Evolutionary conservation across 2,888 invertebrate species (phyloP).

Genomic region (Dysmachus trigonus): DNA sequence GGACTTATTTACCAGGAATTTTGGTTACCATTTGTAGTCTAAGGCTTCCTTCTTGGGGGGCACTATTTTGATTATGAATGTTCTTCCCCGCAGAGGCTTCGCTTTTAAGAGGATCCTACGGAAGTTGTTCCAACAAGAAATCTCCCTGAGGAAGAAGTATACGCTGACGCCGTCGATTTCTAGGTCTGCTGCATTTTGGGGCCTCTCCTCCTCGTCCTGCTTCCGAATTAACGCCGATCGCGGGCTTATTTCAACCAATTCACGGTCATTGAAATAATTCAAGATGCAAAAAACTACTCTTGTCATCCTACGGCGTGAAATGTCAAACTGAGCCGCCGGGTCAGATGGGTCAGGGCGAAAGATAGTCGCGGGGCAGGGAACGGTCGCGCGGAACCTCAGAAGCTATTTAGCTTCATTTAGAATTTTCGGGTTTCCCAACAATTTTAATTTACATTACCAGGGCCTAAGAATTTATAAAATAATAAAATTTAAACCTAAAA

Average conservation of each 20-base stretch:
- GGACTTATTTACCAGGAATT: not conserved
- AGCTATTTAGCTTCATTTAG: no score
- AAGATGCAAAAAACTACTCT: constrained; percentile 5
- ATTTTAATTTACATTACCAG: no score
- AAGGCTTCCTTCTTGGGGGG: constrained; percentile 71
- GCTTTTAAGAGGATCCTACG: not conserved
- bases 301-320: not conserved
- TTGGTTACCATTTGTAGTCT: constrained; percentile 75
- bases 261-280: not conserved
- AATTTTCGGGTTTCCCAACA: no score
- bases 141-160: constrained; percentile 39
- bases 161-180: constrained; percentile 48
- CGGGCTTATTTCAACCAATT: not conserved
- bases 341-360: not conserved
- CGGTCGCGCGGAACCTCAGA: no score
- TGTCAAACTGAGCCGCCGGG: not conserved
- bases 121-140: not conserved
- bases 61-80: constrained; percentile 66
- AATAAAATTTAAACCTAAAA: not conserved
- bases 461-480: no score
- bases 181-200: not conserved
- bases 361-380: no score
- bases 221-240: not conserved
- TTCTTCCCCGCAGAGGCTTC: constrained; percentile 11
- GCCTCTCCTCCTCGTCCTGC: not conserved